These are phyloP conservation scores for Procambarus clarkii DNA, from an alignment of 1,140 invertebrate species.

Conservation along the genomic window DNA sequence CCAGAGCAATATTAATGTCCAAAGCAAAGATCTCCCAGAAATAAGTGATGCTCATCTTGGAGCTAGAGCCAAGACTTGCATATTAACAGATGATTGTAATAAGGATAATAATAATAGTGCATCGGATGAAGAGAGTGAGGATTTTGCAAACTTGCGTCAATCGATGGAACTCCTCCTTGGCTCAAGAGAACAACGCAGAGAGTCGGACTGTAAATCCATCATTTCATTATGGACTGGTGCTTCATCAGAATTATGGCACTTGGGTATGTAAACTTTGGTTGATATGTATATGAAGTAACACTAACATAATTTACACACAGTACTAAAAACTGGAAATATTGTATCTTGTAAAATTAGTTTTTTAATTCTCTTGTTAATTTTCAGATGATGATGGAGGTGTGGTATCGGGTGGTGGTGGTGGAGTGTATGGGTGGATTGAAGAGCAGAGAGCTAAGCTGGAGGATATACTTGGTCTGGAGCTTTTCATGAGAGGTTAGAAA, in stretches of 20 bases:
- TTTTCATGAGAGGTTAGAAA: constrained; percentile 47
- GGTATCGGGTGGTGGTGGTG: constrained; percentile 43
- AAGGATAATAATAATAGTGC: not conserved
- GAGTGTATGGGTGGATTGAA: constrained; percentile 63
- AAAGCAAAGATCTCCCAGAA: not conserved
- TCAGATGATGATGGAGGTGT: constrained; percentile 50
- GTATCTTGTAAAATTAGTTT: not conserved
- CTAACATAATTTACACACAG: no score
- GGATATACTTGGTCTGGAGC: constrained; percentile 43
- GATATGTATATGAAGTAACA: no score
- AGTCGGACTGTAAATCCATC: not conserved
- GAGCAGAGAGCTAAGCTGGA: constrained; percentile 54
- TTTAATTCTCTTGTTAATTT: not conserved
- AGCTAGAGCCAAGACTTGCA: not conserved
- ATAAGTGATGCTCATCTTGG: not conserved
- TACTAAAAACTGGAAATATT: no score
- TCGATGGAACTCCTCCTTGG: constrained; percentile 39
- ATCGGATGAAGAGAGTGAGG: constrained; percentile 57
- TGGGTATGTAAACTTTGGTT: constrained; percentile 33
- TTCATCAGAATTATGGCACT: constrained; percentile 53
- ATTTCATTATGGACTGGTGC: not conserved
- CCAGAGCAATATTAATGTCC: not conserved
- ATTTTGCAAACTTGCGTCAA: constrained; percentile 28
- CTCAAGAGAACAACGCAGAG: not conserved
- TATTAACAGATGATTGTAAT: not conserved